Evolutionary conservation across 2,888 invertebrate genomes (phyloP), one percentile per base, ranked within the genome.

Genomic region (Agriotes lineatus): DNA sequence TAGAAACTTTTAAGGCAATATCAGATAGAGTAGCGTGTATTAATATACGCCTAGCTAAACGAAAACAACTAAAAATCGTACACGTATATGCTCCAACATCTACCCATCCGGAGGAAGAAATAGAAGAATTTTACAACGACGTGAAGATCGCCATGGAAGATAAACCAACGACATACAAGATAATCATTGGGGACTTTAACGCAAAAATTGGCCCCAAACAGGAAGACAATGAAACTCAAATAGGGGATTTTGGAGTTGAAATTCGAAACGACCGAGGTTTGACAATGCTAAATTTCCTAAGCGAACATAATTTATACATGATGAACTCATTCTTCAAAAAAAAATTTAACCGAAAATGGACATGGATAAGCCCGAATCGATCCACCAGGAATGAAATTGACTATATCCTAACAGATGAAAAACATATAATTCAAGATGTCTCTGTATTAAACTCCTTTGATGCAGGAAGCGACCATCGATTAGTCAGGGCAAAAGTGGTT

Each of bases 301-400:
- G n/a, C 4, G 14, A 39, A 39, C 14, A 12, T 39, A 39, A 39
- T 7, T n/a, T 39, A 39, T 39, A 7, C n/a, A 39, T 39, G 39
- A 39, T 39, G 39, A 39, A 39, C n/a, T 39, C 39, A 39, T 39
- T 39, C 39, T 39, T 39, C n/a, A 39, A 39, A 39, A 39, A 14
- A 39, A 12, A 4, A 4, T 6, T 12, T 7, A 39, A 39, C n/a
- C 39, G 39, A 4, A 39, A 39, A 39, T 39, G 39, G 39, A 7
- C n/a, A 39, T 39, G 39, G 39, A 39, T 4, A 10, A 4, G 7
- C 39, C 39, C 39, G 4, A 39, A 39, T 14, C 4, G 39, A 7
- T 4, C 39, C 39, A 39, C 39, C 4, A 39, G n/a, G n/a, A 39
- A 39, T n/a, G 14, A 39, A 39, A 39, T 39, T 7, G 39, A 12